These are phyloP conservation scores for Drosophila merina DNA, from an alignment of 2,888 invertebrate species.

Conservation along the genomic window DNA sequence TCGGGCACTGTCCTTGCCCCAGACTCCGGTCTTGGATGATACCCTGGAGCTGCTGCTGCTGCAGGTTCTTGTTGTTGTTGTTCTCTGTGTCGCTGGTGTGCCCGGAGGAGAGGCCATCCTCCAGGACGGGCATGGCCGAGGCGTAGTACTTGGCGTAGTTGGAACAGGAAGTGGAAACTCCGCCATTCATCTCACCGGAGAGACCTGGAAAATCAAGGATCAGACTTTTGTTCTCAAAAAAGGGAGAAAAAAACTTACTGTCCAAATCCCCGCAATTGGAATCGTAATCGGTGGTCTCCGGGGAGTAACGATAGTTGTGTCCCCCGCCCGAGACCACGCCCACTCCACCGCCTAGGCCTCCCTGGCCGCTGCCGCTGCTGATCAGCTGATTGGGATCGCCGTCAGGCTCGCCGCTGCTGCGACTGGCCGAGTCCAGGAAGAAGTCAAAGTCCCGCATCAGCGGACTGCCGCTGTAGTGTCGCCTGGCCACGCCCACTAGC, in stretches of 20 bases:
- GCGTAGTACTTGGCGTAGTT: conserved; percentile 89
- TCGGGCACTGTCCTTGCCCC: conserved; percentile 40
- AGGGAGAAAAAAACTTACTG: conserved; percentile 89
- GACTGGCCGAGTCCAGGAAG: conserved; percentile 83
- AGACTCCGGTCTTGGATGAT: conserved; percentile 3
- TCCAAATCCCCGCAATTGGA: conserved; percentile 92
- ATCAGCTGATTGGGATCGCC: conserved; percentile 82
- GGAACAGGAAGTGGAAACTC: conserved; percentile 86
- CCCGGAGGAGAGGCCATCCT: conserved; percentile 96
- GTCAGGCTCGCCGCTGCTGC: conserved; percentile 83
- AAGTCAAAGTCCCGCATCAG: conserved; percentile 83
- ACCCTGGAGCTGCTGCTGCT: conserved; percentile 32
- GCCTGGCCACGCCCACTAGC: conserved; percentile 39
- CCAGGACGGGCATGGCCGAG: conserved; percentile 94
- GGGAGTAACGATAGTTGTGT: conserved; percentile 93
- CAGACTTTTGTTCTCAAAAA: no score
- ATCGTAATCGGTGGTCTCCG: conserved; percentile 96
- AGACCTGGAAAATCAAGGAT: conserved; percentile 81
- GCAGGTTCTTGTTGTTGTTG: conserved; percentile 82
- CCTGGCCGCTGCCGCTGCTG: conserved; percentile 66
- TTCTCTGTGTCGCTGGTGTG: conserved; percentile 97
- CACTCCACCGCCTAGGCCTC: conserved; percentile 81
- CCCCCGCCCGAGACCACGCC: conserved; percentile 56
- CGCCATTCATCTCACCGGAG: conserved; percentile 85
- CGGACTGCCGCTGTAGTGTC: conserved; percentile 79